Percentiles rank a stretch among this genome's conserved stretches.
phyloP scores from a whole-genome alignment of 2,113 vertebrate genomes.

The Callionymus lyra region DNA sequence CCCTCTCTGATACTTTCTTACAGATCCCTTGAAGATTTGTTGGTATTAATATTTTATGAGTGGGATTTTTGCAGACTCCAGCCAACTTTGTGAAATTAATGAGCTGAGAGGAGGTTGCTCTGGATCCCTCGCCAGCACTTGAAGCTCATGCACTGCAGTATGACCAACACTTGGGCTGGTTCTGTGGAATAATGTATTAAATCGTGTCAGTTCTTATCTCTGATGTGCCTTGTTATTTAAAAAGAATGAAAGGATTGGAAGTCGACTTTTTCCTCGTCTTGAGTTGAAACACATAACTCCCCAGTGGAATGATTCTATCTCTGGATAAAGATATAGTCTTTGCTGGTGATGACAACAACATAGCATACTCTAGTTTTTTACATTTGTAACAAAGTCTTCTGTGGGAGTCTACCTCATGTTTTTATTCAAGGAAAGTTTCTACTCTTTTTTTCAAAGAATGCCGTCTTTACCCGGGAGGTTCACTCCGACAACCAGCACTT shows the following conservation, averaged over 20 bases:
- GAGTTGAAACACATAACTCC: neutral
- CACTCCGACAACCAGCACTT: too few species aligned
- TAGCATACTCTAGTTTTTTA: too few species aligned
- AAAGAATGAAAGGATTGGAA: neutral
- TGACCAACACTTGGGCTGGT: neutral
- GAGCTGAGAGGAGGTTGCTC: conserved; percentile 64
- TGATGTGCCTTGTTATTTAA: neutral
- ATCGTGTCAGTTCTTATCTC: too few species aligned
- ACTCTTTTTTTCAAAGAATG: too few species aligned
- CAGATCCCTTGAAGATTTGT: conserved; percentile 74
- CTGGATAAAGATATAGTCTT: too few species aligned
- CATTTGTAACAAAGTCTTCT: too few species aligned
- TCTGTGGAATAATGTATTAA: too few species aligned
- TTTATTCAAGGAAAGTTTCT: too few species aligned
- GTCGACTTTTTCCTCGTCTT: neutral
- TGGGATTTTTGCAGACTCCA: conserved; percentile 51
- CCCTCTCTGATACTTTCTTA: conserved; percentile 69
- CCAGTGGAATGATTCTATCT: too few species aligned
- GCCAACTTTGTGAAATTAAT: conserved; percentile 72
- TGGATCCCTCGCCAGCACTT: conserved; percentile 33
- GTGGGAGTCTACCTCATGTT: too few species aligned
- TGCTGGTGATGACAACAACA: too few species aligned
- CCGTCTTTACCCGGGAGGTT: too few species aligned
- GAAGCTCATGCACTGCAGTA: conserved; percentile 9
- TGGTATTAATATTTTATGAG: conserved; percentile 72